Base-by-base conservation (phyloP, 2,113 vertebrate species). In the Thalassoma bifasciatum region DNA sequence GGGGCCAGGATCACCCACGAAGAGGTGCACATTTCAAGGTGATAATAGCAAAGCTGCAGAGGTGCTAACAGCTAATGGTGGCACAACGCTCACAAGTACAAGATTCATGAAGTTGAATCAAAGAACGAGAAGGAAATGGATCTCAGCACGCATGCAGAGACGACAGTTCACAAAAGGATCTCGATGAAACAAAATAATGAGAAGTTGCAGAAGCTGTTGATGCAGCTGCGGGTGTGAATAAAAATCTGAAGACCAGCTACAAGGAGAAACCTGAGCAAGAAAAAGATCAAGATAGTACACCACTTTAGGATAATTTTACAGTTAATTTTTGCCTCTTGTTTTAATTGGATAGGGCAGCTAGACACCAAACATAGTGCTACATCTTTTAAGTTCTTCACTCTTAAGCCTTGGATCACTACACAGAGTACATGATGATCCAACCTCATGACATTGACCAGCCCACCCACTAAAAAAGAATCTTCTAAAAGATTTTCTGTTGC, bases 1-100 rank as follows among this genome's bases (percentile, higher is more conserved):
- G 38, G 21, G 10, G 65, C 64, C 60, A 63, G 38, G 75, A 84
- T 83, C 71, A 59, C 22, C 38, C 38, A 30, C 60, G 17, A 26
- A 70, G 44, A 77, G 76, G 65, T 46, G 88, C 58, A 84, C 64
- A 74, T 84, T 81, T 81, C 70, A 82, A 86, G 82, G 89, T 81
- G 87, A 79, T 82, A 72, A 80, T 23, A 21, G 75, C 16, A 11
- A 58, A 51, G 52, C 59, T 46, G 61, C 61, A 17, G 66, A 87
- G 81, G 86, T 83, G 91, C 72, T 60, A 88, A 89, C 10, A 46
- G 67, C 66, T 77, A 44, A 83, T 23, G 37, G 63, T 17, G 12
- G 22, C 59, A 37, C 40, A 65, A 38, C 46, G 57, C 24, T 66
- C 51, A 54, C 66, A 60, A 24, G 54, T n/a, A 38, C 10, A 16